Evolutionary conservation across 2,888 invertebrate species (phyloP).

Genomic region (Hecatera dysodea): DNA sequence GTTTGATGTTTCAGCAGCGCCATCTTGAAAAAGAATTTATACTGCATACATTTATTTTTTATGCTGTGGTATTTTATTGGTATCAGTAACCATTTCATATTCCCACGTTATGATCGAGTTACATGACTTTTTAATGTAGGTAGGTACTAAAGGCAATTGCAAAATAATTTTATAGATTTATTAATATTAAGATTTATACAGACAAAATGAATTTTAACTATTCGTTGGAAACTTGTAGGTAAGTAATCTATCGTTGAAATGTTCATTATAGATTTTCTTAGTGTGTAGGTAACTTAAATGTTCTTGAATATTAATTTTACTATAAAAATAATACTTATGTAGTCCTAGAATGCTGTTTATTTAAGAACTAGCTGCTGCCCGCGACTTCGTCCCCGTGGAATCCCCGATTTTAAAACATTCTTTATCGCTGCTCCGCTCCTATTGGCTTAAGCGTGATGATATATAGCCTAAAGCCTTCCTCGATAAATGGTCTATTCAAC

Average conservation of each 20-base stretch:
- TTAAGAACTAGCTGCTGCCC: no score
- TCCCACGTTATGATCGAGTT: conserved; percentile 34
- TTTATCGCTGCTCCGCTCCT: no score
- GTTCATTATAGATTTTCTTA: conserved; percentile 7
- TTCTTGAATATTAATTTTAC: conserved; percentile 6
- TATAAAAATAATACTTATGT: neutral
- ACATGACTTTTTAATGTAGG: neutral
- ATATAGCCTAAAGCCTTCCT: no score
- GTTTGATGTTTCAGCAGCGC: neutral
- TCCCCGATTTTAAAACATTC: no score
- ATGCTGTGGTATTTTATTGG: neutral
- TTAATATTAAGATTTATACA: conserved; percentile 9
- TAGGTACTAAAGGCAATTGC: neutral
- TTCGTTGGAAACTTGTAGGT: neutral
- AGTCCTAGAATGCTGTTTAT: neutral
- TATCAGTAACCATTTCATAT: conserved; percentile 10
- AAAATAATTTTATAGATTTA: conserved; percentile 9
- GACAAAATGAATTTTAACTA: conserved; percentile 10
- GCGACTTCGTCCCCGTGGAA: no score
- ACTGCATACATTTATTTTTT: neutral
- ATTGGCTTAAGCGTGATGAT: no score
- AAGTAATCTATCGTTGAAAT: conserved; percentile 10
- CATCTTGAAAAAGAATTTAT: neutral
- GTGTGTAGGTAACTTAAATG: conserved; percentile 6
- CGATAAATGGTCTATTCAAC: no score